Conservation (phyloP, 2,113 vertebrate species). For the Aix galericulata region DNA sequence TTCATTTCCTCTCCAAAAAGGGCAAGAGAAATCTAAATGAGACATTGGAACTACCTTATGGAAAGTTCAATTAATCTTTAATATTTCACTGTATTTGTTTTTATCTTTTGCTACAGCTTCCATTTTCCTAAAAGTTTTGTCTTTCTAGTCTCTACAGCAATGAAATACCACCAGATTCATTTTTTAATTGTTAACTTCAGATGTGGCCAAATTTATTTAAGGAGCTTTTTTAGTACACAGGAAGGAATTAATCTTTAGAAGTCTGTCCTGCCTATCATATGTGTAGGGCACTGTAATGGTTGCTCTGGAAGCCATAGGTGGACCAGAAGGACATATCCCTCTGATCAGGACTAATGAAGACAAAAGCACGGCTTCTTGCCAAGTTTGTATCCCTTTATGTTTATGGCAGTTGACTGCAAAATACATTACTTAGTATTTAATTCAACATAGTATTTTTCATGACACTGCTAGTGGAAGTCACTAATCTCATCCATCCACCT, state of each 20-base stretch:
- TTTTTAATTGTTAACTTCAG: neutral
- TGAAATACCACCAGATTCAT: neutral
- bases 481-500: slow-evolving; percentile 79
- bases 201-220: neutral
- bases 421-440: neutral
- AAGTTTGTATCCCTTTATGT: neutral
- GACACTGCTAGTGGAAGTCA: slow-evolving; percentile 67
- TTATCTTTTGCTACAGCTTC: neutral
- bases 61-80: neutral
- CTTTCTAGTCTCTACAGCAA: neutral
- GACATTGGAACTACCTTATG: neutral
- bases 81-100: neutral
- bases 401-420: neutral
- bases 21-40: slow-evolving; percentile 22
- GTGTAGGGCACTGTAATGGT: neutral
- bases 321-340: neutral
- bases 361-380: neutral
- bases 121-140: neutral
- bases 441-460: slow-evolving; percentile 70
- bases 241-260: neutral
- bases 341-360: neutral
- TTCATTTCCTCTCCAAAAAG: slow-evolving; percentile 27
- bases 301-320: neutral
- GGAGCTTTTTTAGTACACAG: neutral
- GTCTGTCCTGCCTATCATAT: neutral